Evolutionary conservation across 2,888 invertebrate genomes (phyloP), one percentile per base, ranked within the genome.

Genomic region (Synergus japonicus): DNA sequence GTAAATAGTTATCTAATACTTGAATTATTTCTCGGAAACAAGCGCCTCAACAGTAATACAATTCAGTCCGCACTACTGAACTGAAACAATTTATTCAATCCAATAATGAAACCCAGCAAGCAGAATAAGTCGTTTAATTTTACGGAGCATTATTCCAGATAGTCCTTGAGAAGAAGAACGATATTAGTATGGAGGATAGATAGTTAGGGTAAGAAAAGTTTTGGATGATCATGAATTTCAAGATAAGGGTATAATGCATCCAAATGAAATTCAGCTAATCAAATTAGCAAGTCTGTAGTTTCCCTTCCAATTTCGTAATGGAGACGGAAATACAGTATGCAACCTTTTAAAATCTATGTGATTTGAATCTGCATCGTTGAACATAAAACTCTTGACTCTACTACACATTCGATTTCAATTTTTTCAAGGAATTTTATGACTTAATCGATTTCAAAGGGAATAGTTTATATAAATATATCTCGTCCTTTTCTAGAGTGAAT

Each of bases 261-360:
- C 49, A 37, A 54, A 73, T 73, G 15, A 49, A 73, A 54, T 54
- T 73, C 69, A 73, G 46, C 29, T 29, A 69, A 49, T 73, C 49
- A 73, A 73, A 73, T 54, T 54, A 73, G 49, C 69, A 73, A 49
- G 8, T 54, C 29, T 8, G 15, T n/a, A 73, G 29, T 49, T 73
- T 73, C 37, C 37, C 46, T 73, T 73, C 49, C 69, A 73, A 49
- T 54, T 73, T 49, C 69, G 49, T 49, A 54, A 73, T 73, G 37
- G 22, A 49, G 5, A 13, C 4, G 1, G 12, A 22, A 22, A 22
- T 22, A 18, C 22, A 22, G 60, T 69, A n/a, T 69, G 49, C 46
- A n/a, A 69, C 49, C 15, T 69, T 69, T 29, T 13, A 37, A 69
- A 69, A 69, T 49, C 9, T 9, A 46, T 69, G 13, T 15, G 49